Conservation (phyloP, 2,888 invertebrate species). For the Mystacides longicornis region DNA sequence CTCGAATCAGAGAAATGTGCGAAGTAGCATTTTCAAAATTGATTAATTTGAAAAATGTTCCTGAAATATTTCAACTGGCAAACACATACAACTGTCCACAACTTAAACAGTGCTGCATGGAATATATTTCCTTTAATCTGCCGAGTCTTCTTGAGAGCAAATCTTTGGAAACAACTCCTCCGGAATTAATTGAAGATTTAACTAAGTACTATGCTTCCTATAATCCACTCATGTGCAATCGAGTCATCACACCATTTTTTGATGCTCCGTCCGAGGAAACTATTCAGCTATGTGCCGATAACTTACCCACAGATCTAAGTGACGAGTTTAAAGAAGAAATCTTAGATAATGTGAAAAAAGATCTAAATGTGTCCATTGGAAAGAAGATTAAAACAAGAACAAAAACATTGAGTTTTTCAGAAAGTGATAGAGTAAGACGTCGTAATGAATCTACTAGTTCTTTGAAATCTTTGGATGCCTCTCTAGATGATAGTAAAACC, state of each 20-base stretch:
- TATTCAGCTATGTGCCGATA: constrained; percentile 39
- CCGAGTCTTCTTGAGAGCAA: constrained; percentile 62
- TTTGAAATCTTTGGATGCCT: constrained; percentile 39
- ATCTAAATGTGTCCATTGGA: constrained; percentile 36
- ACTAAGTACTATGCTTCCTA: constrained; percentile 59
- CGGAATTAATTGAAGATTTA: constrained; percentile 54
- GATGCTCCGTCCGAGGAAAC: constrained; percentile 54
- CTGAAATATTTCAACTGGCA: constrained; percentile 69
- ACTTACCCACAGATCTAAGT: constrained; percentile 41
- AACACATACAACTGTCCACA: constrained; percentile 67
- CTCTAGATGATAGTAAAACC: constrained; percentile 34
- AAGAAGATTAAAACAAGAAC: constrained; percentile 39
- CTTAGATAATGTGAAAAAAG: constrained; percentile 46
- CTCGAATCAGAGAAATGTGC: constrained; percentile 63
- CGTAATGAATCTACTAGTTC: constrained; percentile 42
- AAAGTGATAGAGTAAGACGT: constrained; percentile 41
- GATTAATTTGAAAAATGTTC: constrained; percentile 67
- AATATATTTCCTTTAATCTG: constrained; percentile 71
- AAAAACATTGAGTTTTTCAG: constrained; percentile 44
- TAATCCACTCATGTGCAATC: constrained; percentile 52
- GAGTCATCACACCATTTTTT: constrained; percentile 62
- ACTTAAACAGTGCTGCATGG: constrained; percentile 64
- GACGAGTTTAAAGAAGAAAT: constrained; percentile 38
- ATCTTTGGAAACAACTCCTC: constrained; percentile 56
- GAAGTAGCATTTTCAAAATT: constrained; percentile 57